These are phyloP conservation scores for Tinea pellionella DNA, from an alignment of 2,888 invertebrate genomes.

Conservation along the genomic window DNA sequence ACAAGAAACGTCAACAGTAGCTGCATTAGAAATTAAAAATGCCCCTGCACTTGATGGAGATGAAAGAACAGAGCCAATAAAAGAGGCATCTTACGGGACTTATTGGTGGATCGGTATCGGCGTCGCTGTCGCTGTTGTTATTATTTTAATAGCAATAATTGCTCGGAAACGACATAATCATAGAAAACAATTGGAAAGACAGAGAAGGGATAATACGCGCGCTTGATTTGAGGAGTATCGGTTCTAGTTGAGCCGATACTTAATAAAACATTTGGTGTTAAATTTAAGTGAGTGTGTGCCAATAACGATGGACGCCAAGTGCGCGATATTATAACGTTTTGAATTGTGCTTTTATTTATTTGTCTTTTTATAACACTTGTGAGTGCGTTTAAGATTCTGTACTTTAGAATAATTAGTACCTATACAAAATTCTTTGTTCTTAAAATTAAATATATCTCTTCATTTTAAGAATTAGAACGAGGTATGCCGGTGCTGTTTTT, in stretches of 20 bases:
- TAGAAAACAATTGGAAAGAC: slow-evolving; percentile 56
- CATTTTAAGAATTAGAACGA: background rate
- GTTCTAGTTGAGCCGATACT: slow-evolving; percentile 56
- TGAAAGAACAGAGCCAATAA: slow-evolving; percentile 24
- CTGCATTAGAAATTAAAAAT: slow-evolving; percentile 55
- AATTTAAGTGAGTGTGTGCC: slow-evolving; percentile 8
- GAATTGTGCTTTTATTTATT: slow-evolving; percentile 10
- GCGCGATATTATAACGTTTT: background rate
- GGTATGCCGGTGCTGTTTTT: slow-evolving; percentile 2
- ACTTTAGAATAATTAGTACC: background rate
- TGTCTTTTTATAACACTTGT: background rate
- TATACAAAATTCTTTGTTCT: background rate
- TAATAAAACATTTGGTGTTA: slow-evolving; percentile 15
- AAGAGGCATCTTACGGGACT: slow-evolving; percentile 55
- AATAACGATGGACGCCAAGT: background rate
- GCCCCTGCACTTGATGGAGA: slow-evolving; percentile 32
- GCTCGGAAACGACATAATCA: slow-evolving; percentile 62
- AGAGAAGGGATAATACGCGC: slow-evolving; percentile 49
- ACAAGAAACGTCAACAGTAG: slow-evolving; percentile 57
- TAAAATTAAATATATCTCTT: background rate
- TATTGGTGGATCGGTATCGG: slow-evolving; percentile 65
- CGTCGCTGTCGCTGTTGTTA: slow-evolving; percentile 48
- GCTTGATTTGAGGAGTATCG: slow-evolving; percentile 68
- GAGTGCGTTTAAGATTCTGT: background rate
- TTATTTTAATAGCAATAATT: slow-evolving; percentile 53